Percentiles rank a stretch among this genome's conserved stretches.
These are phyloP conservation scores for Phoebastria nigripes DNA, from an alignment of 2,797 vertebrate genomes.

Conservation along the genomic window DNA sequence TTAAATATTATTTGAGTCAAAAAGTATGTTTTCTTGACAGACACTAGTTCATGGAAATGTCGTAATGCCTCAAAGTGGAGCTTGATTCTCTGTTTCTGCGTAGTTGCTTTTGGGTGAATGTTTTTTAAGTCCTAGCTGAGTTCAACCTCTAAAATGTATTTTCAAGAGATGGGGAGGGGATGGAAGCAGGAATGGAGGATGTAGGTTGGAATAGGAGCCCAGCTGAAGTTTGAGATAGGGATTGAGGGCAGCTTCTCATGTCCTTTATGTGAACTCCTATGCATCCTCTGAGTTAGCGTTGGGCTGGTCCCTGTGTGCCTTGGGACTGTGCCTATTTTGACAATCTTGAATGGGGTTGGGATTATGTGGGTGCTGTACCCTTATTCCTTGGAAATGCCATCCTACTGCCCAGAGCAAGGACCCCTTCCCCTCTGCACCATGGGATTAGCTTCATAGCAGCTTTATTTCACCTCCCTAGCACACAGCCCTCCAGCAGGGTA, in stretches of 20 bases:
- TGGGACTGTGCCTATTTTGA: not conserved
- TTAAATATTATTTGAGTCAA: not conserved
- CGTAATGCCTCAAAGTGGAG: not conserved
- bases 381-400: not conserved
- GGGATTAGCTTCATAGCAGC: not conserved
- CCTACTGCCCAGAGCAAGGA: not conserved
- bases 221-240: not conserved
- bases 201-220: not conserved
- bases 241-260: not conserved
- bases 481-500: not conserved
- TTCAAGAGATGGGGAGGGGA: not conserved
- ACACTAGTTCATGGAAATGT: not conserved
- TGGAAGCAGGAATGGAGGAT: not conserved
- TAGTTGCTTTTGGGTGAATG: not conserved
- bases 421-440: rapidly evolving
- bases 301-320: not conserved
- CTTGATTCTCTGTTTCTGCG: not conserved
- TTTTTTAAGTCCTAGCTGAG: not conserved
- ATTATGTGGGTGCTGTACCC: not conserved
- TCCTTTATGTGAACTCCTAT: not conserved
- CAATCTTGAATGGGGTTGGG: not conserved
- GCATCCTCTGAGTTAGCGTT: not conserved
- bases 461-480: not conserved
- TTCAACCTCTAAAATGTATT: not conserved
- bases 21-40: not conserved